Conservation (phyloP, 2,888 invertebrate genomes). For the Nymphalis c-album region DNA sequence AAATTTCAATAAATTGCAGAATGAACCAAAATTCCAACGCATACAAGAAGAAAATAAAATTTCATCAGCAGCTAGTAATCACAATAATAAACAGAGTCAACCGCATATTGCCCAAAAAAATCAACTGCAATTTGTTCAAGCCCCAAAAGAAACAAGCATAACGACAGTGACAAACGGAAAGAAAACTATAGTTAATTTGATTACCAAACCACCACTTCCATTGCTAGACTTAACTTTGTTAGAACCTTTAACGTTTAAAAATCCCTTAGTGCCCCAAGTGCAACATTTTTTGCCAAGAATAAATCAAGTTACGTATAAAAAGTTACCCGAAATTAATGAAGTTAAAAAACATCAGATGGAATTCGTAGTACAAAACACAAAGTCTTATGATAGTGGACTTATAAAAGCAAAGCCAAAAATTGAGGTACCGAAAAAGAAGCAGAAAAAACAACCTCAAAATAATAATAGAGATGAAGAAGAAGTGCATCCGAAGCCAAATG, state of each 20-base stretch:
- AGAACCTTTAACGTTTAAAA: conserved; percentile 71
- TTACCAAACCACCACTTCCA: conserved; percentile 64
- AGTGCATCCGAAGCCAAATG: conserved; percentile 49
- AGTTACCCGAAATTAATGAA: conserved; percentile 53
- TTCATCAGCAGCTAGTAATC: conserved; percentile 27
- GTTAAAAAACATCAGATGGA: conserved; percentile 60
- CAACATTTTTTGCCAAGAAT: conserved; percentile 75
- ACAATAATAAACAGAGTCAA: conserved; percentile 39
- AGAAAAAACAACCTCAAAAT: conserved; percentile 46
- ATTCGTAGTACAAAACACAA: conserved; percentile 57
- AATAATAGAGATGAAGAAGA: conserved; percentile 52
- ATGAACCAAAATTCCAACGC: conserved; percentile 52
- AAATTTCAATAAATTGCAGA: conserved; percentile 46
- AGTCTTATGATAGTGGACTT: conserved; percentile 55
- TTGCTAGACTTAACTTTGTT: conserved; percentile 67
- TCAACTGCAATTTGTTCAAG: conserved; percentile 52
- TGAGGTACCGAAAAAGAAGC: conserved; percentile 49
- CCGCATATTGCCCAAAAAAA: conserved; percentile 44
- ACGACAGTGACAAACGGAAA: conserved; percentile 64
- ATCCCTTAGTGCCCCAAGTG: conserved; percentile 74
- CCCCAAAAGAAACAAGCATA: conserved; percentile 46
- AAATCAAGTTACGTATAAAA: conserved; percentile 60
- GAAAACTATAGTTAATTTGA: conserved; percentile 61
- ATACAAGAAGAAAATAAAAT: conserved; percentile 38
- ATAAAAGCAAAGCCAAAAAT: conserved; percentile 53